Evolutionary conservation across 2,888 invertebrate species (phyloP), one percentile per base, ranked within the genome.

Genomic region (Diadegma fenestrale): DNA sequence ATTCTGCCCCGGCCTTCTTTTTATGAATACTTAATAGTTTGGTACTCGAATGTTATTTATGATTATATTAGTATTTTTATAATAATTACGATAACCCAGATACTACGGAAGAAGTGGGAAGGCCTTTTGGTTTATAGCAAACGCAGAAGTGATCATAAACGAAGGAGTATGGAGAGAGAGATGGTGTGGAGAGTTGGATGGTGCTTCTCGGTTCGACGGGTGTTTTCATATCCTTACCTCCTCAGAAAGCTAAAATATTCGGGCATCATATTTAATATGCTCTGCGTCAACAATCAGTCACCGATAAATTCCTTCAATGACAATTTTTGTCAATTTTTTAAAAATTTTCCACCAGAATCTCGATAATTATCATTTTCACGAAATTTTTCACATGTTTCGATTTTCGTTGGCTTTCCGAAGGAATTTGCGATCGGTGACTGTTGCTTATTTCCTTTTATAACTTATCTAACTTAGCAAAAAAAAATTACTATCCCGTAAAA

Each of bases 201-300:
- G 54, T 93, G 92, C 93, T 92, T 90, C 91, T 91, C 89, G 88
- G 91, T 92, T 92, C 90, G 89, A 89, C 92, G 91, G 93, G 93
- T 91, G 92, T 90, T 85, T 88, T 85, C 92, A 92, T 92, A 92
- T 94, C 93, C 94, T 94, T 94, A 94, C 94, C 94, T 94, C 94
- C 91, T 94, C 94, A 92, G 94, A 90, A 93, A 94, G 94, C 94
- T 94, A 94, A 92, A 94, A 94, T 93, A 89, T 89, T 93, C 90
- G 92, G 92, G 93, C 90, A 92, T 91, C 92, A 92, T 91, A 90
- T 93, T 93, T 92, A 93, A 92, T 93, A 92, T 89, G 90, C 91
- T 91, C 91, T 89, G 88, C 90, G 91, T 89, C 87, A 66, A 78
- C 78, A 80, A 73, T 77, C 48, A 72, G 84, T 78, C 81, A 83